Conservation (phyloP, 1,140 invertebrate species). For the Carposina sasakii region DNA sequence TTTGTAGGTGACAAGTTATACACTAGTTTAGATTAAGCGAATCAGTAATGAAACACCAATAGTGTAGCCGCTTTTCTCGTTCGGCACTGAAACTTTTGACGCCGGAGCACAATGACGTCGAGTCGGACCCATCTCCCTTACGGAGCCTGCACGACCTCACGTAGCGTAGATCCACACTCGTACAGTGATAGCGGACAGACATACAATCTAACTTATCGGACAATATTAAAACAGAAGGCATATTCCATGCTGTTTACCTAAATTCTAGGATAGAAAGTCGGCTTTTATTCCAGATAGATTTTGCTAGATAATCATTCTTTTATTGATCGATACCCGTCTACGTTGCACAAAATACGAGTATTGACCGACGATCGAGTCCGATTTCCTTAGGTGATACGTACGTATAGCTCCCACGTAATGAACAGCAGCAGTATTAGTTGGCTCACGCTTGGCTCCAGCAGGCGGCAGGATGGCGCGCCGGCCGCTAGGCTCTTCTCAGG, state of each 20-base stretch:
- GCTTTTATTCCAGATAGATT: slow-evolving; percentile 71
- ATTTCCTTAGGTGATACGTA: slow-evolving; percentile 46
- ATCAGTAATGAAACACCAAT: slow-evolving; percentile 72
- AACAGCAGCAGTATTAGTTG: slow-evolving; percentile 61
- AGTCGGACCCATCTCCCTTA: slow-evolving; percentile 15
- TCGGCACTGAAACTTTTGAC: slow-evolving; percentile 63
- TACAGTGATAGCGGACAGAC: slow-evolving; percentile 61
- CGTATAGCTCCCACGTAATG: slow-evolving; percentile 48
- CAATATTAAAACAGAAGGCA: slow-evolving; percentile 66
- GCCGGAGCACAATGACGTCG: slow-evolving; percentile 51
- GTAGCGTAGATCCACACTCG: slow-evolving; percentile 66
- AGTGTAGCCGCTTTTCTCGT: slow-evolving; percentile 71
- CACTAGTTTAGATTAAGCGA: slow-evolving; percentile 72
- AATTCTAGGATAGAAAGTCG: slow-evolving; percentile 65
- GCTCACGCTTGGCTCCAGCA: no score
- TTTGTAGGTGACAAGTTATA: slow-evolving; percentile 68
- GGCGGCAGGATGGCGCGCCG: background rate
- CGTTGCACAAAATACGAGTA: slow-evolving; percentile 68
- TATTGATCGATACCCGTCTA: slow-evolving; percentile 59
- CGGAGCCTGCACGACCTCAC: slow-evolving; percentile 26
- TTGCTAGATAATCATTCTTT: slow-evolving; percentile 67
- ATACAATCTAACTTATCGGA: slow-evolving; percentile 65
- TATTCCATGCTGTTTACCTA: slow-evolving; percentile 66
- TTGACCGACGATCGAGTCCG: slow-evolving; percentile 59
- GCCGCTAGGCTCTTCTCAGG: slow-evolving; percentile 8